Percentiles rank a stretch among this genome's conserved stretches.
Conservation (phyloP, 2,888 invertebrate genomes). For the Xestoiulus laeticollis region DNA sequence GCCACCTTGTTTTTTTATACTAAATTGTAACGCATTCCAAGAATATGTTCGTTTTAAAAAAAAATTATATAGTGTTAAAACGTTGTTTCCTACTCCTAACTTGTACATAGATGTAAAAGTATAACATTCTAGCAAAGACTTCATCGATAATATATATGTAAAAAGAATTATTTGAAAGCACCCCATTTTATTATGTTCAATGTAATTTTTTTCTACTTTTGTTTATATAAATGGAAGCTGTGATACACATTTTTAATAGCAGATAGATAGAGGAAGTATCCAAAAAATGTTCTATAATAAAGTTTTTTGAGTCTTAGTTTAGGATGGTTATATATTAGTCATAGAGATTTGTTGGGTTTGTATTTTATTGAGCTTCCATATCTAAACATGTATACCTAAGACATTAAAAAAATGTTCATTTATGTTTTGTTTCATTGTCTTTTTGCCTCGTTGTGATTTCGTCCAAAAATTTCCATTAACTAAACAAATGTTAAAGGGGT, state of each 20-base stretch:
- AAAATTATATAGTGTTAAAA: not conserved
- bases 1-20: not conserved
- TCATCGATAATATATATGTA: constrained; percentile 38
- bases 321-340: constrained; percentile 40
- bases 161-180: constrained; percentile 34
- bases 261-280: not conserved
- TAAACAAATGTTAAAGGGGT: not conserved
- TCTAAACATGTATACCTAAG: constrained; percentile 41
- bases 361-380: constrained; percentile 34
- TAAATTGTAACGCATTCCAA: constrained; percentile 4
- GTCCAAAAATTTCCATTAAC: not conserved
- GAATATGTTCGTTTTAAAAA: not conserved
- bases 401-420: constrained; percentile 39
- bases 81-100: constrained; percentile 13
- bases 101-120: not conserved
- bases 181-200: not conserved
- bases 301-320: constrained; percentile 23
- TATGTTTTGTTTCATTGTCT: not conserved
- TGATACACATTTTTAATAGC: constrained; percentile 34
- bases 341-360: constrained; percentile 28
- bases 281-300: constrained; percentile 11
- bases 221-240: constrained; percentile 41
- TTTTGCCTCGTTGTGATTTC: not conserved
- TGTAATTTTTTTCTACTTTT: constrained; percentile 41
- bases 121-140: constrained; percentile 32